Evolutionary conservation across 1,140 invertebrate genomes (phyloP), one percentile per base, ranked within the genome.

Genomic region (Andrena cerasifolii): DNA sequence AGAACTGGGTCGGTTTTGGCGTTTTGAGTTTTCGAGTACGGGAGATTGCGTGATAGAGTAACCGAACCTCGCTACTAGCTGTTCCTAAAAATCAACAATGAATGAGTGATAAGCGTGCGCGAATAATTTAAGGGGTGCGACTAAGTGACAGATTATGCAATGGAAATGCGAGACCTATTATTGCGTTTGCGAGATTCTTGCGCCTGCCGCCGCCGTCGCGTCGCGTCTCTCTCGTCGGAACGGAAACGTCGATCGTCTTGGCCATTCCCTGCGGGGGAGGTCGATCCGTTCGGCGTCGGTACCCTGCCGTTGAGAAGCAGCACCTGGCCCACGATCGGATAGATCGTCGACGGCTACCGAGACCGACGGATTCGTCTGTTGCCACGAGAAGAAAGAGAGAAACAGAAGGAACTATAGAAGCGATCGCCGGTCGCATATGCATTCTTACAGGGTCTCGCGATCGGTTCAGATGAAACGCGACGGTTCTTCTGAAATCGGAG

Each of bases 1-100:
- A 79, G 86, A 85, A 79, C 74, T 68, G 56, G 53, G 59, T 49
- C 78, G 84, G 79, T 89, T 89, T 90, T 87, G 84, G 88, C 86
- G 85, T 90, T 89, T 88, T 90, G 81, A 89, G 83, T 90, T 87
- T n/a, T 90, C 84, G 88, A 90, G 85, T 89, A 89, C 88, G 86
- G 87, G 86, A 90, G 88, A 91, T 90, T 91, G 90, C 90, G 91
- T 92, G 91, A 92, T 92, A 92, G 91, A 91, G 90, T 91, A 90
- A 92, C 90, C 90, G 89, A 92, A 91, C 90, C 90, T 91, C 91
- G 91, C 90, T 91, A 90, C 89, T 92, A 92, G 91, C 90, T 92
- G 91, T 92, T 92, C 91, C 91, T 92, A 92, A 86, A n/a, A 92
- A 91, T 91, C 88, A 91, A 92, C 89, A 91, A 92, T 91, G 91